Evolutionary conservation across 2,888 invertebrate species (phyloP).

Genomic region (Phortica magna): DNA sequence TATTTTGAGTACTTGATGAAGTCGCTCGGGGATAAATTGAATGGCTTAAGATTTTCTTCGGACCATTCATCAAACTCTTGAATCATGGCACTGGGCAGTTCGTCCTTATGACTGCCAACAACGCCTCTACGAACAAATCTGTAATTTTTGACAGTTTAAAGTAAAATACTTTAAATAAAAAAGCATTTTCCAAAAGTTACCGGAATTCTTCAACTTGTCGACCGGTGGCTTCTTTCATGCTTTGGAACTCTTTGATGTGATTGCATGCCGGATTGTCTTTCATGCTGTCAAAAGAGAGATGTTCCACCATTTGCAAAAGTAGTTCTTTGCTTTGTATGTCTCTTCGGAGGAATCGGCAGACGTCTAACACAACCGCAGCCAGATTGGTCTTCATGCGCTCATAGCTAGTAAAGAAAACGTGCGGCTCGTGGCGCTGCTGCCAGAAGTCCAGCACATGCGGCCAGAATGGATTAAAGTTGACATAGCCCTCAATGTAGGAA

Average conservation of each 20-base stretch:
- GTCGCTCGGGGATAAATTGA: slow-evolving; percentile 65
- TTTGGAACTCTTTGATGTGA: slow-evolving; percentile 74
- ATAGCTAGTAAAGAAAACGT: slow-evolving; percentile 74
- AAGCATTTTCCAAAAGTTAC: slow-evolving; percentile 39
- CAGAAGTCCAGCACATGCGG: slow-evolving; percentile 75
- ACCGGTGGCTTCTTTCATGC: slow-evolving; percentile 73
- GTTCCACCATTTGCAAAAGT: slow-evolving; percentile 60
- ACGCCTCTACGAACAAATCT: slow-evolving; percentile 76
- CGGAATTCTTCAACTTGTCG: slow-evolving; percentile 73
- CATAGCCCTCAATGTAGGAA: slow-evolving; percentile 71
- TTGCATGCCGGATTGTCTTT: slow-evolving; percentile 74
- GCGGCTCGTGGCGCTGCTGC: slow-evolving; percentile 68
- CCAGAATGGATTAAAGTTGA: slow-evolving; percentile 74
- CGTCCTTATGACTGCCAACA: slow-evolving; percentile 75
- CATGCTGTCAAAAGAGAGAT: slow-evolving; percentile 76
- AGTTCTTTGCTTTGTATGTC: slow-evolving; percentile 50
- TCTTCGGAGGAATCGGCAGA: slow-evolving; percentile 65
- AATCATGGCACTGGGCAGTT: slow-evolving; percentile 65
- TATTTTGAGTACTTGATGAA: slow-evolving; percentile 60
- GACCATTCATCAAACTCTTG: slow-evolving; percentile 74
- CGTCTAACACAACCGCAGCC: slow-evolving; percentile 62
- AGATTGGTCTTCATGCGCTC: slow-evolving; percentile 74
- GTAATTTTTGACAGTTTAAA: slow-evolving; percentile 29
- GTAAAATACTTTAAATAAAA: slow-evolving; percentile 6
- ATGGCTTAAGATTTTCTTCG: slow-evolving; percentile 62